Base-by-base conservation (phyloP, 2,888 invertebrate genomes). In the Cataglyphis cursor region DNA sequence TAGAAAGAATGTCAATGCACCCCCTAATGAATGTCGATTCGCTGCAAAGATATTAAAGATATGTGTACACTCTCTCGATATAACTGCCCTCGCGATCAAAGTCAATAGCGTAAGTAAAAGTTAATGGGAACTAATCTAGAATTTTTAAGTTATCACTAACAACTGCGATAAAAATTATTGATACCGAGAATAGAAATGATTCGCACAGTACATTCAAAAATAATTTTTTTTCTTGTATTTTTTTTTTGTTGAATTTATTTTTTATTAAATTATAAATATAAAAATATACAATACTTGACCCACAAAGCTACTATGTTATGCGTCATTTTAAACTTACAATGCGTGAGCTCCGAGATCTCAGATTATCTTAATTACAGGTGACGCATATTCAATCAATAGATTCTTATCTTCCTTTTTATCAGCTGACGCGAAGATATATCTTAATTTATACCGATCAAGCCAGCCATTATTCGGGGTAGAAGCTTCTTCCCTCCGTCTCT, bases 21-120 rank as follows among this genome's bases (percentile, higher is more conserved):
- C 88, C 91, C 8, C 51, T 91, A 92, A 92, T 91, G 92, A 92
- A 92, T 91, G 87, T 91, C 92, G 92, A 93, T 91, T 91, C 89
- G 84, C 85, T 86, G 87, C 75, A 80, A 85, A 90, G 92, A 92
- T 91, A 90, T 92, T 89, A 90, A 91, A 88, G 89, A 89, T 87
- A 88, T 44, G 89, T 54, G 82, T 83, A 62, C 70, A 74, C 57
- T 64, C 75, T 48, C 80, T 51, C 51, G 51, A n/a, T 70, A 66
- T 72, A 83, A 64, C 54, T 41, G 65, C 51, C 38, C 31, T 87
- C 81, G 6, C 86, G 62, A 48, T 12, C n/a, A n/a, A 82, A 84
- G 81, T 88, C 88, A 85, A 72, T 66, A 80, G 84, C 87, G 85
- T 74, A 78, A 75, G 75, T 59, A 38, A 54, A 24, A 62, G 57